phyloP scores from a whole-genome alignment of 2,797 vertebrate species.

The Gambelia wislizenii region DNA sequence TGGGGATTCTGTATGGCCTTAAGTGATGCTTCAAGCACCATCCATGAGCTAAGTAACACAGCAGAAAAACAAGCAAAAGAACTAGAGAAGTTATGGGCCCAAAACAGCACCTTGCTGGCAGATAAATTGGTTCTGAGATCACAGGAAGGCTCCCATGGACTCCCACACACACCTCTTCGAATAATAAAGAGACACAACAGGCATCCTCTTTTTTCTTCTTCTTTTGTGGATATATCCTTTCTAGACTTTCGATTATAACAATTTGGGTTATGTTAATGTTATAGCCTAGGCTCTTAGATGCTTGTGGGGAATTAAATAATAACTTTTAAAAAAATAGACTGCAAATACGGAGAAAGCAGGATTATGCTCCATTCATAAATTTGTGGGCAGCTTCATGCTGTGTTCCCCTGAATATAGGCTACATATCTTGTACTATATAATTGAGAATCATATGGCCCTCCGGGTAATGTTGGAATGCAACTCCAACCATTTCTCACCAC shows the following conservation, averaged over 20 bases:
- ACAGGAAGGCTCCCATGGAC: no score
- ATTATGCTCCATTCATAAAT: not conserved
- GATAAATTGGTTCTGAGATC: no score
- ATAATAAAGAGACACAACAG: constrained; percentile 49
- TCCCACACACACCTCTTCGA: no score
- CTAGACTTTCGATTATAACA: not conserved
- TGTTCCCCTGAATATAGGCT: not conserved
- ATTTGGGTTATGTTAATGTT: constrained; percentile 37
- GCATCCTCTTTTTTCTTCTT: constrained; percentile 55
- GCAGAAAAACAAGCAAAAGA: no score
- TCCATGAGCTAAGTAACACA: no score
- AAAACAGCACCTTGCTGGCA: no score
- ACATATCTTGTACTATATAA: not conserved
- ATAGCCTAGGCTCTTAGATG: constrained; percentile 51
- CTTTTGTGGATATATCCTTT: constrained; percentile 56
- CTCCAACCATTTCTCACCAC: no score
- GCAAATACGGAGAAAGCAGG: constrained; percentile 36
- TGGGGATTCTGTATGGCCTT: no score
- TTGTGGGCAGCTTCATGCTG: constrained; percentile 13
- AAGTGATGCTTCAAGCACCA: no score
- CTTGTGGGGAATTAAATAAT: constrained; percentile 59
- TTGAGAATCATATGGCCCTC: not conserved
- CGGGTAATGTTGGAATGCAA: no score
- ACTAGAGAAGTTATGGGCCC: no score
- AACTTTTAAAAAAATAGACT: not conserved